phyloP scores from a whole-genome alignment of 2,113 vertebrate species.

The Sinocyclocheilus maitianheensis region DNA sequence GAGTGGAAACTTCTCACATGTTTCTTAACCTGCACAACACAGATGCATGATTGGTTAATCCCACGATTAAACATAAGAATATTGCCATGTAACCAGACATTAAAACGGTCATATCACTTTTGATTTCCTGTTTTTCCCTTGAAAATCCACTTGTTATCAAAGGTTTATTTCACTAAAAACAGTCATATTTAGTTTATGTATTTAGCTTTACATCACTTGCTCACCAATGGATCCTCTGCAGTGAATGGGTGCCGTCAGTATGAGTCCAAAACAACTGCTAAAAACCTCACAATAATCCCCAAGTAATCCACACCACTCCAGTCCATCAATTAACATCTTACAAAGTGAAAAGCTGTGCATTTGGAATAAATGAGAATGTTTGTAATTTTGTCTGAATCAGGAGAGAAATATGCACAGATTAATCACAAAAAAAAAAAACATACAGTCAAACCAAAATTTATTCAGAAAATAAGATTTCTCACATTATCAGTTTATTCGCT shows the following conservation, averaged over 20 bases:
- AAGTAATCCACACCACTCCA: background rate
- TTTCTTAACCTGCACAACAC: conserved; percentile 86
- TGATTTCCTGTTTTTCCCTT: no score
- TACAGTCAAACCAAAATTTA: no score
- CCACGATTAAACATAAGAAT: background rate
- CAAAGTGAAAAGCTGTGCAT: background rate
- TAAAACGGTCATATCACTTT: background rate
- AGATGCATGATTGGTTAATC: background rate
- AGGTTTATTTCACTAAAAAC: background rate
- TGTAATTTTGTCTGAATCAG: no score
- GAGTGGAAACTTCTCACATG: conserved; percentile 97
- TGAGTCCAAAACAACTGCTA: background rate
- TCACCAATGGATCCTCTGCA: background rate
- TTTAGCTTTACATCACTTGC: background rate
- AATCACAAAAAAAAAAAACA: no score
- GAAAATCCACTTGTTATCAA: background rate
- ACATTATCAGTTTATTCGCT: no score
- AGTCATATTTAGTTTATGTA: background rate
- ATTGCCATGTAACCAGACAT: background rate
- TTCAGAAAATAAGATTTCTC: no score
- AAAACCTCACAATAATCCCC: background rate
- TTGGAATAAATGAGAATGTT: no score
- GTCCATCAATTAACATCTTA: background rate
- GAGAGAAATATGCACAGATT: no score
- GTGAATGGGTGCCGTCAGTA: background rate